Evolutionary conservation across 2,113 vertebrate species (phyloP).

Genomic region (Stegastes partitus): DNA sequence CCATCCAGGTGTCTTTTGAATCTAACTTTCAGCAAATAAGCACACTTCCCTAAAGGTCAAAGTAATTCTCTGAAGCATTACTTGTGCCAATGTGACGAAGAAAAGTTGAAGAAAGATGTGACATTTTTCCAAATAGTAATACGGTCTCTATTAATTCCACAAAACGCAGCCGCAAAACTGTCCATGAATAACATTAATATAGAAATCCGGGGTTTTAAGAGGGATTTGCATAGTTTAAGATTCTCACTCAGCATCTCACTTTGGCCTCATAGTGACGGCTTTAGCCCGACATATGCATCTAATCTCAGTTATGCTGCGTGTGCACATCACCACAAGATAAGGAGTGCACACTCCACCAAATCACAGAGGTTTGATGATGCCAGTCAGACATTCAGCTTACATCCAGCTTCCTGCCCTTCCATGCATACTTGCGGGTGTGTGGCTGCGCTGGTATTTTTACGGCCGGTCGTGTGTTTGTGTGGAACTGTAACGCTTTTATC

Average conservation of each 20-base stretch:
- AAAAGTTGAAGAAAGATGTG: background rate
- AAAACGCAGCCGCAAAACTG: slow-evolving; percentile 25
- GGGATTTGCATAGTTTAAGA: slow-evolving; percentile 72
- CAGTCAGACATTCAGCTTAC: slow-evolving; percentile 25
- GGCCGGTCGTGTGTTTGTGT: slow-evolving; percentile 6
- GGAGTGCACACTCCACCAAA: slow-evolving; percentile 2
- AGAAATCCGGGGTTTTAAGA: slow-evolving; percentile 42
- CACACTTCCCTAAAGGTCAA: background rate
- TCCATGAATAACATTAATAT: slow-evolving; percentile 49
- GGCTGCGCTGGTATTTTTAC: background rate
- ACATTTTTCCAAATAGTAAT: background rate
- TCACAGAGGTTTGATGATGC: slow-evolving; percentile 19
- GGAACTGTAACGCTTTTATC: background rate
- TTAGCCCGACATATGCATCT: slow-evolving; percentile 46
- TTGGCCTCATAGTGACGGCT: slow-evolving; percentile 13
- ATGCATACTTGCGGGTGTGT: background rate
- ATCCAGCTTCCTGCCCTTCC: background rate
- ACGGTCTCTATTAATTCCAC: slow-evolving; percentile 13
- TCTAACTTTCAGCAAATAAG: background rate
- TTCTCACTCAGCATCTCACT: slow-evolving; percentile 47
- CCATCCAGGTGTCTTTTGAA: background rate
- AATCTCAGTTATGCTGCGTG: slow-evolving; percentile 59
- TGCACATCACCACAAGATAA: slow-evolving; percentile 56
- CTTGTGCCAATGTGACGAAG: background rate
- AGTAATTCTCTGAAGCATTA: too few relatives aligned